These are phyloP conservation scores for Ennomos erosarius DNA, from an alignment of 2,888 invertebrate species.

Conservation along the genomic window DNA sequence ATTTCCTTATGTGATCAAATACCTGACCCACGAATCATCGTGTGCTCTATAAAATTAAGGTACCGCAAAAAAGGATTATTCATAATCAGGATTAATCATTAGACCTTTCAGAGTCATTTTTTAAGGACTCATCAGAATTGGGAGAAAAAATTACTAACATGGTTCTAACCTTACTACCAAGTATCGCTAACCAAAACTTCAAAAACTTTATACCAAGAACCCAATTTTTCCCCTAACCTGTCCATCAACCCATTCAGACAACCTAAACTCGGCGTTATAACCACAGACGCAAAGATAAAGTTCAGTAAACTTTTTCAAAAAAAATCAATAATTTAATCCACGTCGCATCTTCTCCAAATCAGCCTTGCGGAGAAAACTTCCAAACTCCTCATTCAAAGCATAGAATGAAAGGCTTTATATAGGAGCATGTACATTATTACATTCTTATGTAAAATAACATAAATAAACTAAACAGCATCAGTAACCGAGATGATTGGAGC, in stretches of 20 bases:
- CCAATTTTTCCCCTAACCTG: constrained; percentile 9
- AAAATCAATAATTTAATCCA: constrained; percentile 47
- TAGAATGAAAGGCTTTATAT: constrained; percentile 11
- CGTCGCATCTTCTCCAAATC: constrained; percentile 40
- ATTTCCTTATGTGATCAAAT: constrained; percentile 14
- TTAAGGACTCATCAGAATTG: neutral
- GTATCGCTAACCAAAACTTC: too few species aligned
- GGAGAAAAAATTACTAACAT: too few species aligned
- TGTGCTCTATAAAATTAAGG: neutral
- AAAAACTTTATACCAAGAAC: neutral
- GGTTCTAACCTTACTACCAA: too few species aligned
- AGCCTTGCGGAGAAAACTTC: constrained; percentile 41
- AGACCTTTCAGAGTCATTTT: neutral
- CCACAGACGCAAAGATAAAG: constrained; percentile 28
- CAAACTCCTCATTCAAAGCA: constrained; percentile 42
- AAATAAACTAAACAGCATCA: too few species aligned
- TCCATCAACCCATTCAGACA: constrained; percentile 17
- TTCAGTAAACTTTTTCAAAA: constrained; percentile 37
- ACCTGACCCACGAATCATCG: constrained; percentile 25
- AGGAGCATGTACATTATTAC: too few species aligned
- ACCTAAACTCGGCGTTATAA: constrained; percentile 21
- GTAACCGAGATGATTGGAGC: too few species aligned
- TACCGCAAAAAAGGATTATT: neutral
- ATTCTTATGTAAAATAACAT: too few species aligned
- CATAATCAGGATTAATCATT: neutral